These are phyloP conservation scores for Grapholita molesta DNA, from an alignment of 1,140 invertebrate species.

Conservation along the genomic window DNA sequence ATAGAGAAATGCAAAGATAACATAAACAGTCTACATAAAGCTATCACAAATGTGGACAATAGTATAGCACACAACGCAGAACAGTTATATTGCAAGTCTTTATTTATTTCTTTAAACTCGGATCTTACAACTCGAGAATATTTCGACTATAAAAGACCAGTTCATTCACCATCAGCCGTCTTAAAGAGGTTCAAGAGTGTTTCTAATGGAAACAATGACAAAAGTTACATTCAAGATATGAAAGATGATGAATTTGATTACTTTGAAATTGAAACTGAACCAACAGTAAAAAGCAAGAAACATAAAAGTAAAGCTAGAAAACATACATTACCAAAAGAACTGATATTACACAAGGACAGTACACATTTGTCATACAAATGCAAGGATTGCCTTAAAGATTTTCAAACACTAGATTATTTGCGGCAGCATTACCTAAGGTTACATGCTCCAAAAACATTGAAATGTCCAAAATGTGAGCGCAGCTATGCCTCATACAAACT, in stretches of 20 bases:
- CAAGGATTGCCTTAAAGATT: conserved; percentile 24
- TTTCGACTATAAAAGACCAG: background rate
- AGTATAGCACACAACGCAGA: background rate
- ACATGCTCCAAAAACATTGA: conserved; percentile 30
- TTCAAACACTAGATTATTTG: conserved; percentile 15
- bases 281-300: background rate
- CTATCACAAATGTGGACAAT: background rate
- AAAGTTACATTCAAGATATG: background rate
- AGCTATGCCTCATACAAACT: conserved; percentile 20
- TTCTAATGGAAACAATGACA: background rate
- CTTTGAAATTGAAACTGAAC: background rate
- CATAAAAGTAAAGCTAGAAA: background rate
- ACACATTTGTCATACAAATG: conserved; percentile 24
- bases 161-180: background rate
- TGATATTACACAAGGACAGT: conserved; percentile 21
- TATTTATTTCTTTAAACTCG: background rate
- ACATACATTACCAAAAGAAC: conserved; percentile 6
- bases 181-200: background rate
- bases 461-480: conserved; percentile 23
- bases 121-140: background rate
- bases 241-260: background rate
- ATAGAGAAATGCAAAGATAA: background rate
- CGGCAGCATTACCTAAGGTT: conserved; percentile 30
- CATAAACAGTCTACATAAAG: background rate
- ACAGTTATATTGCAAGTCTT: background rate